Evolutionary conservation across 2,888 invertebrate genomes (phyloP).

Genomic region (Lasioglossum leucozonium): DNA sequence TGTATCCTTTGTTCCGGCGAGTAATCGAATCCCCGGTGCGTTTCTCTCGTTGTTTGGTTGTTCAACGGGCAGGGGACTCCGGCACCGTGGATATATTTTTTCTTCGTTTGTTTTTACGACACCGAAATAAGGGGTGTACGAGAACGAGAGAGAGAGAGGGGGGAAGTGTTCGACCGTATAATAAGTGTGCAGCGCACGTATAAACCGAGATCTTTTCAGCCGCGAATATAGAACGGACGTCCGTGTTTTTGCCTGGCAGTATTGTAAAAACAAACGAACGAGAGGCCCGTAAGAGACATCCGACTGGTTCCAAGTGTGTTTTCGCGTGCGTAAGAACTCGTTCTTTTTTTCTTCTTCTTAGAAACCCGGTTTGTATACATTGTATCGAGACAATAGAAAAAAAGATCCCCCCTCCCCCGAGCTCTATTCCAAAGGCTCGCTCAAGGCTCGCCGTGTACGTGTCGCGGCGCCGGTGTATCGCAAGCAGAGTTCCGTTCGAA

Average conservation of each 20-base stretch:
- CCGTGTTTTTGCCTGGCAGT: constrained; percentile 27
- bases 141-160: background rate
- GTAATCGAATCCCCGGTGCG: constrained; percentile 9
- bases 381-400: background rate
- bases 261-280: constrained; percentile 23
- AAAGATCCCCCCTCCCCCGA: background rate
- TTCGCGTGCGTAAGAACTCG: background rate
- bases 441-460: background rate
- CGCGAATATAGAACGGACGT: constrained; percentile 62
- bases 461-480: constrained; percentile 5
- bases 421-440: constrained; percentile 20
- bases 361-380: background rate
- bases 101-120: constrained; percentile 8
- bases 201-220: constrained; percentile 47
- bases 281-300: background rate
- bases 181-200: constrained; percentile 40
- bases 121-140: background rate
- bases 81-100: constrained; percentile 12
- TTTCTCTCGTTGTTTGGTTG: constrained; percentile 12
- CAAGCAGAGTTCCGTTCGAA: constrained; percentile 30
- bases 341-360: background rate
- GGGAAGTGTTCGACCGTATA: constrained; percentile 3
- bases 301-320: background rate
- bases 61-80: no score
- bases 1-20: constrained; percentile 20